phyloP scores from a whole-genome alignment of 1,140 invertebrate species.

The Drosophila nannoptera region DNA sequence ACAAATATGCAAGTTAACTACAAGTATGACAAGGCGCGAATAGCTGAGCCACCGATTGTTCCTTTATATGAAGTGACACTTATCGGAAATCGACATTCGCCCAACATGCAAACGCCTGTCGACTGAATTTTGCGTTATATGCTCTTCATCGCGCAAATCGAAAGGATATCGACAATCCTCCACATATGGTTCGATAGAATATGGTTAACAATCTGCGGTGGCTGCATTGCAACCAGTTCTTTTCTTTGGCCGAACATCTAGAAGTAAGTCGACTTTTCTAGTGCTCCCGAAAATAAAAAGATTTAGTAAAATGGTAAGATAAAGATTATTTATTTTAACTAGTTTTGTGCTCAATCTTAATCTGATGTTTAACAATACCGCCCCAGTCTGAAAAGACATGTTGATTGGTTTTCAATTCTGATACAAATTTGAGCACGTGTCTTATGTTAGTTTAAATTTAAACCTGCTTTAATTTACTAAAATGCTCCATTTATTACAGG shows the following conservation, averaged over 20 bases:
- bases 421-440: slow-evolving; percentile 27
- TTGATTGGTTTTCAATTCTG: slow-evolving; percentile 67
- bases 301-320: slow-evolving; percentile 9
- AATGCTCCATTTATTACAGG: slow-evolving; percentile 10
- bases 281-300: not conserved
- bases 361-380: slow-evolving; percentile 81
- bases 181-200: not conserved
- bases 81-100: slow-evolving; percentile 9
- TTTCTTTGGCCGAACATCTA: slow-evolving; percentile 9
- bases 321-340: not conserved
- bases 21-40: slow-evolving; percentile 19
- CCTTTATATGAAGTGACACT: not conserved
- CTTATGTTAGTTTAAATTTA: not conserved
- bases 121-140: not conserved
- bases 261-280: not conserved
- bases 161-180: not conserved
- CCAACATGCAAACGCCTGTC: not conserved
- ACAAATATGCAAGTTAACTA: not conserved
- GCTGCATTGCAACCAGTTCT: slow-evolving; percentile 6
- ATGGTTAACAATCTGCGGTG: not conserved
- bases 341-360: slow-evolving; percentile 80
- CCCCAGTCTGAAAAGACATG: slow-evolving; percentile 72
- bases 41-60: not conserved
- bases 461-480: not conserved
- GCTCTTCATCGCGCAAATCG: not conserved